A percentile compares a stretch with the other conserved stretches of the same genome.
Conservation (phyloP, 2,888 invertebrate genomes). For the Argyresthia goedartella region DNA sequence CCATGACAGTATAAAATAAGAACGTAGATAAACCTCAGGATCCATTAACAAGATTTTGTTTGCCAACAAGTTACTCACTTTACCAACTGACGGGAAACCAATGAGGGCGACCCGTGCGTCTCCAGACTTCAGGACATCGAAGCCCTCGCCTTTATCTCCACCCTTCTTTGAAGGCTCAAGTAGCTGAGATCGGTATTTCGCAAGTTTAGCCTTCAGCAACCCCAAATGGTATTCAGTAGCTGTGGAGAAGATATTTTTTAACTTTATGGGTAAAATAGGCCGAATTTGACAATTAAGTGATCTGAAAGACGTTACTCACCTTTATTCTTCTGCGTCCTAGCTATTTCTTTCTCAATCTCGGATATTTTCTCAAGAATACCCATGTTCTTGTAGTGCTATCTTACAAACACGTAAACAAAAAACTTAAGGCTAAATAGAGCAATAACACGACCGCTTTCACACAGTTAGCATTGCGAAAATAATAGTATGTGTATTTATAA, state of each 20-base stretch:
- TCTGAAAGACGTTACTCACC: conserved; percentile 66
- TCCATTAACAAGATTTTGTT: too few species aligned
- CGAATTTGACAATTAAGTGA: neutral
- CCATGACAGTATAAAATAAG: too few species aligned
- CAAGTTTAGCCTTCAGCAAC: conserved; percentile 95
- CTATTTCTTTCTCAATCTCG: conserved; percentile 98
- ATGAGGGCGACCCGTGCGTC: conserved; percentile 98
- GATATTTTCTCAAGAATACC: conserved; percentile 99
- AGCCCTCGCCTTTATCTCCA: conserved; percentile 94
- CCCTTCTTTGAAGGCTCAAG: conserved; percentile 94
- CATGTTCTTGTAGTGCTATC: conserved; percentile 81
- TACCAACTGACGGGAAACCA: conserved; percentile 98
- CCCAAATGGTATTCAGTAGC: conserved; percentile 99
- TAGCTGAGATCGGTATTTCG: conserved; percentile 94
- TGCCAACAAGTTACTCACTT: conserved; percentile 64
- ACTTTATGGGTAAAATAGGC: neutral
- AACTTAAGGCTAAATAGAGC: neutral
- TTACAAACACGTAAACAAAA: conserved; percentile 2
- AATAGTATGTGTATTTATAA: neutral
- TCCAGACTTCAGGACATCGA: conserved; percentile 99
- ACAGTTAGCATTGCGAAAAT: neutral
- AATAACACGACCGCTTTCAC: neutral
- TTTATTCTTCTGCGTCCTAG: conserved; percentile 99
- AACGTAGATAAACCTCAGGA: too few species aligned
- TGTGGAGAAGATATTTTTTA: conserved; percentile 44